A percentile compares a stretch with the other conserved stretches of the same genome.
phyloP scores from a whole-genome alignment of 1,140 invertebrate genomes.

The Conus ventricosus region DNA sequence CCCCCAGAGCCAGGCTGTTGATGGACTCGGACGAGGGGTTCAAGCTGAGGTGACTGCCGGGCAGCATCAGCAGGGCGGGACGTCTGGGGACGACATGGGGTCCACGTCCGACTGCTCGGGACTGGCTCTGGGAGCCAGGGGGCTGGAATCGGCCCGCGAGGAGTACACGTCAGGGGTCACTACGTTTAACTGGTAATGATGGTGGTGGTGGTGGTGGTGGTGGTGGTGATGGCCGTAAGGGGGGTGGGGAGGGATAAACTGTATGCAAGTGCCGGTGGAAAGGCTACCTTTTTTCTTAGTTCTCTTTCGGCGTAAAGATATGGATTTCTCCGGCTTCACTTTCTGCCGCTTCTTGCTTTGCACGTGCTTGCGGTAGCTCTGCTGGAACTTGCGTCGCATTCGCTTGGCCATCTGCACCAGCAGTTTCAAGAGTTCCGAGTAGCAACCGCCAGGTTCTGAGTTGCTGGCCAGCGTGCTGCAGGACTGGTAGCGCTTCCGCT shows the following conservation, averaged over 20 bases:
- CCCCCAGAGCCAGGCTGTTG: conserved; percentile 58
- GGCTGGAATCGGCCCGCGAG: conserved; percentile 47
- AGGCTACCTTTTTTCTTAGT: conserved; percentile 64
- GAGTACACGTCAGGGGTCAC: conserved; percentile 38
- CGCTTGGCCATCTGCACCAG: conserved; percentile 92
- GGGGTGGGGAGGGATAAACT: conserved; percentile 24
- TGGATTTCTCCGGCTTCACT: conserved; percentile 65
- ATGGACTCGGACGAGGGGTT: conserved; percentile 69
- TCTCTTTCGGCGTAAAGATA: conserved; percentile 65
- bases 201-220: conserved; percentile 42
- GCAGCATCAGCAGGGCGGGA: conserved; percentile 69
- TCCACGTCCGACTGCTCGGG: conserved; percentile 81
- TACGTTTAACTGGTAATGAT: conserved; percentile 49
- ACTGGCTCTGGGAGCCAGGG: conserved; percentile 77
- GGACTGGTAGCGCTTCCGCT: conserved; percentile 93
- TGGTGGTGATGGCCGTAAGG: conserved; percentile 28
- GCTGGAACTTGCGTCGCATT: conserved; percentile 80
- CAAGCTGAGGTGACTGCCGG: conserved; percentile 61
- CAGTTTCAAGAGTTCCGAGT: conserved; percentile 94
- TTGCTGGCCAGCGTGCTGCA: conserved; percentile 86
- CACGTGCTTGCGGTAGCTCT: conserved; percentile 59
- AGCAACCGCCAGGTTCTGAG: conserved; percentile 73
- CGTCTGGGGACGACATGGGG: conserved; percentile 76
- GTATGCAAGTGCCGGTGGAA: conserved; percentile 20
- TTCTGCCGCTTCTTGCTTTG: conserved; percentile 65